Evolutionary conservation across 2,113 vertebrate species (phyloP).

Genomic region (Rhizomys pruinosus): DNA sequence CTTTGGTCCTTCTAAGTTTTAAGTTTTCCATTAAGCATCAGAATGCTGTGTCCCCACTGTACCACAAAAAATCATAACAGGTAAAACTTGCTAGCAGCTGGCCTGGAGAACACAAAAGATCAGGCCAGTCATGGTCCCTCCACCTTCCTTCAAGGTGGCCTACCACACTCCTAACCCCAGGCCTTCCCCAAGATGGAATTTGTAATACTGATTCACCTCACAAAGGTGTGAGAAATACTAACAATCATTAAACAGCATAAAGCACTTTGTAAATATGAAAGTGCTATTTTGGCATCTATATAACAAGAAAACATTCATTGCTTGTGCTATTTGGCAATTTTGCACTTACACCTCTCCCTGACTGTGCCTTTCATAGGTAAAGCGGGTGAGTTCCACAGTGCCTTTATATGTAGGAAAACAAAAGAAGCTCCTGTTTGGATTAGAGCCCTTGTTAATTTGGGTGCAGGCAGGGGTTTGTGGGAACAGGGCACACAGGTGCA

Average conservation of each 20-base stretch:
- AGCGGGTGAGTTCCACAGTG: not conserved
- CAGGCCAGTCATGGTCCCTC: not conserved
- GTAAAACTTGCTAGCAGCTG: slow-evolving; percentile 51
- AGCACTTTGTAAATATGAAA: slow-evolving; percentile 70
- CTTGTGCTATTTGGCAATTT: slow-evolving; percentile 76
- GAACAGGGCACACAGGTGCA: not conserved
- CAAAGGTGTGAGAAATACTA: slow-evolving; percentile 50
- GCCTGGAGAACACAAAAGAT: slow-evolving; percentile 32
- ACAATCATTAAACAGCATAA: slow-evolving; percentile 58
- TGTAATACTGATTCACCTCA: slow-evolving; percentile 70
- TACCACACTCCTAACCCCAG: not conserved
- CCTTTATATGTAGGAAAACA: not conserved
- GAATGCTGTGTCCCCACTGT: slow-evolving; percentile 22
- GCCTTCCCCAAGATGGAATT: slow-evolving; percentile 9
- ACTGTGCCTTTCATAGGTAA: not conserved
- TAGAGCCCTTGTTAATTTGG: not conserved
- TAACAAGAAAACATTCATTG: slow-evolving; percentile 59
- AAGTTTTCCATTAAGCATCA: not conserved
- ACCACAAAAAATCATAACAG: slow-evolving; percentile 1
- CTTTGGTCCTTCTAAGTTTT: slow-evolving; percentile 70
- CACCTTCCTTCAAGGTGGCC: slow-evolving; percentile 5
- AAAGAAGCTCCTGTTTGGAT: not conserved
- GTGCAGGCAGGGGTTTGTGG: not conserved
- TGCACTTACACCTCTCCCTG: slow-evolving; percentile 8
- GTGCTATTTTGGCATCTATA: slow-evolving; percentile 75